Percentiles rank a stretch among this genome's conserved stretches.
Conservation (phyloP, 2,113 vertebrate genomes). For the Ailurus styani region DNA sequence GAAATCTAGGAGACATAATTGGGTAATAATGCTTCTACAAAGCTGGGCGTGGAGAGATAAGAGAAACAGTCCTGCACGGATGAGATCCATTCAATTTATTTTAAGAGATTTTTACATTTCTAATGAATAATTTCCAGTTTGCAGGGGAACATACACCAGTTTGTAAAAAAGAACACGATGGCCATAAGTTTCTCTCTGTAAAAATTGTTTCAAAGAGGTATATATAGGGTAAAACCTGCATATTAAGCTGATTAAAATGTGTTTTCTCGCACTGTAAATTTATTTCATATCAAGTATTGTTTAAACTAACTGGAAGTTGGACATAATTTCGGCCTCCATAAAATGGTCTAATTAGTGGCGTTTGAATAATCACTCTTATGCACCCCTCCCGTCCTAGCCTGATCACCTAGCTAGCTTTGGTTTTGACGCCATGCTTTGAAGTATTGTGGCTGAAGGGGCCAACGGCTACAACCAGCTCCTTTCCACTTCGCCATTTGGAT, state of each 20-base stretch:
- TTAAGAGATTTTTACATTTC: constrained; percentile 6
- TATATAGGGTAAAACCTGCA: background rate
- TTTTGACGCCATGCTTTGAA: fast-evolving
- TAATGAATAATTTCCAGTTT: constrained; percentile 18
- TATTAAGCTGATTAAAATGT: background rate
- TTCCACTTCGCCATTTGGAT: fast-evolving
- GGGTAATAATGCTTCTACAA: background rate
- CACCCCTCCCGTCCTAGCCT: background rate
- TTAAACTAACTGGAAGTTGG: background rate
- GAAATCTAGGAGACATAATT: constrained; percentile 27
- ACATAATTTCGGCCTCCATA: background rate
- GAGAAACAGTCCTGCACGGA: background rate
- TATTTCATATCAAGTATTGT: background rate
- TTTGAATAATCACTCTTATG: background rate
- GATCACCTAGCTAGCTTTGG: background rate
- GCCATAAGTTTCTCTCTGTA: background rate
- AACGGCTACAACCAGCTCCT: fast-evolving
- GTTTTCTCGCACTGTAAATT: background rate
- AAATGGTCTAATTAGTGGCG: background rate
- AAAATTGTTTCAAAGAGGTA: background rate
- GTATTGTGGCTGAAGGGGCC: fast-evolving
- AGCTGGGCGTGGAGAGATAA: background rate
- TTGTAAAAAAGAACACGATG: background rate
- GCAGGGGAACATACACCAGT: background rate
- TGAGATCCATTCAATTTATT: background rate